Conservation (phyloP, 1,140 invertebrate species). For the Helicoverpa zea region DNA sequence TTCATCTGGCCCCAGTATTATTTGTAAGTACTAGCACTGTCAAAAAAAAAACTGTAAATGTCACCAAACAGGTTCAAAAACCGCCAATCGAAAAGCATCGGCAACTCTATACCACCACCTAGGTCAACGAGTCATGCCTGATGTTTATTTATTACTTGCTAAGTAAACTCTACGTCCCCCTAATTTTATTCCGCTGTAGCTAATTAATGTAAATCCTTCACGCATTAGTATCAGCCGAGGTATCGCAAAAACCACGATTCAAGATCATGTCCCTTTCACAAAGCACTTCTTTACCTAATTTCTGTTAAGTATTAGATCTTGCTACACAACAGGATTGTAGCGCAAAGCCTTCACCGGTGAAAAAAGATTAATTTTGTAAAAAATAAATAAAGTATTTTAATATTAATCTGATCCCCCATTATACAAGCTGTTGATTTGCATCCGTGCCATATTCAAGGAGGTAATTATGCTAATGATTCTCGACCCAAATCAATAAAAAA, state of each 20-base stretch:
- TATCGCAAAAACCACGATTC: not conserved
- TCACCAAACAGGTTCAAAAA: not conserved
- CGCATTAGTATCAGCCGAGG: not conserved
- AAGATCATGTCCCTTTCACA: too few relatives aligned
- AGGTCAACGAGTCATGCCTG: not conserved
- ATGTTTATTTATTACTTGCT: not conserved
- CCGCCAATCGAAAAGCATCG: not conserved
- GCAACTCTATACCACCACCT: not conserved
- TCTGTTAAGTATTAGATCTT: not conserved
- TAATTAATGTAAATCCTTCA: not conserved
- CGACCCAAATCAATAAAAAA: too few relatives aligned
- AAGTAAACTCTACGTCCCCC: not conserved
- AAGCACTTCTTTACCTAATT: too few relatives aligned
- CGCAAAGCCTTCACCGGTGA: constrained; percentile 24
- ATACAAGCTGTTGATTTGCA: not conserved
- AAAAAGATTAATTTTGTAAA: constrained; percentile 1
- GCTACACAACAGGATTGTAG: not conserved
- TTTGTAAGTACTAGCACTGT: not conserved
- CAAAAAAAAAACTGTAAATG: not conserved
- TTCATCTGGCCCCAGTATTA: not conserved
- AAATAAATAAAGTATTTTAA: not conserved
- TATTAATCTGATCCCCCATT: not conserved
- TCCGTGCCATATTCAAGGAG: too few relatives aligned
- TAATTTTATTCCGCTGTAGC: not conserved
- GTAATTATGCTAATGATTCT: too few relatives aligned